Evolutionary conservation across 2,797 vertebrate species (phyloP), one percentile per base, ranked within the genome.

Genomic region (Cynopterus sphinx): DNA sequence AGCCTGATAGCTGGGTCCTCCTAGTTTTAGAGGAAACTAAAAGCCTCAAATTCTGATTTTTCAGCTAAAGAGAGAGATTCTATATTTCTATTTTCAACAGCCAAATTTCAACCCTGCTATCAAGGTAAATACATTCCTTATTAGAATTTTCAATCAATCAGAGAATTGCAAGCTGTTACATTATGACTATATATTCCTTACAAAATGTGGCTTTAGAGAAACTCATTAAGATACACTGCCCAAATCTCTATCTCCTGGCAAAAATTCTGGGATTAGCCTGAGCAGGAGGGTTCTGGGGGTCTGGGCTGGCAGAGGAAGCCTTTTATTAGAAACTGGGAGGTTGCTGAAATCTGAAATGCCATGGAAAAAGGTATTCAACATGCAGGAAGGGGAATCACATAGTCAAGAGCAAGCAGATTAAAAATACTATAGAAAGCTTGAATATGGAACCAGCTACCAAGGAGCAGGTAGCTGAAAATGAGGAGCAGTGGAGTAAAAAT

Each of bases 151-250:
- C 81, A 49, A 17, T 79, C 67, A 70, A 15, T 61, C 75, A 73
- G 36, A 70, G 63, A 65, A 70, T 12, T 82, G 53, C 31, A 91
- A 91, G 59, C 10, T 77, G 39, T 91, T 90, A 68, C n/a, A 33
- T 53, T 53, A 67, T 68, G 49, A 67, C 26, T 67, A 26, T 17
- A 73, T 15, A 22, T 53, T 61, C 36, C 15, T 67, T 33, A 41
- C 41, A 70, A 96, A 83, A 84, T 46, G 57, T 49, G 49, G 77
- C 70, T 92, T 93, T 75, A 36, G 67, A 95, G 53, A 92, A 57
- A 51, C 31, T 53, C 74, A 77, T 75, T 70, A 78, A 93, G 68
- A 71, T 22, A 51, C 85, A 82, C 10, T 70, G n/a, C 9, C 63
- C 43, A 73, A 41, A 57, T 94, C 67, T 85, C 71, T 89, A 22